A percentile compares a stretch with the other conserved stretches of the same genome.
phyloP scores from a whole-genome alignment of 2,888 invertebrate genomes.

The Chydorus sphaericus region DNA sequence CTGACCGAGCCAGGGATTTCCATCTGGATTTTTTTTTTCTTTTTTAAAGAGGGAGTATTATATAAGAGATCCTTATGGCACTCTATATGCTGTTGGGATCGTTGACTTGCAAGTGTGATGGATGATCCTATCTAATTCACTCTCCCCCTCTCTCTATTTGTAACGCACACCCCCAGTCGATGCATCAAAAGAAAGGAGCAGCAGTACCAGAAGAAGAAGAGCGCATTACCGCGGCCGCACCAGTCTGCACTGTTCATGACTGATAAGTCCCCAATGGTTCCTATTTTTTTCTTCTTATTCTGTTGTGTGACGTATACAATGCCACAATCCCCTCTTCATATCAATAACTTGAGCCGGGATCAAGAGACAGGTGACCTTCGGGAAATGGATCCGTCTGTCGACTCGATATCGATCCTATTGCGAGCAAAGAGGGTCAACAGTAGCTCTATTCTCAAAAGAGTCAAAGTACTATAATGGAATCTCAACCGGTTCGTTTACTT shows the following conservation, averaged over 20 bases:
- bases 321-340: not conserved
- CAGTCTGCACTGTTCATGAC: conserved; percentile 4
- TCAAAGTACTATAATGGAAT: too few species aligned
- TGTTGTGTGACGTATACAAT: too few species aligned
- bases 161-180: not conserved
- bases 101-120: conserved; percentile 4
- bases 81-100: not conserved
- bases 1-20: not conserved
- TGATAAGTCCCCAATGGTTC: conserved; percentile 1
- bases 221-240: not conserved
- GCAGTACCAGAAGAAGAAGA: not conserved
- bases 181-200: not conserved
- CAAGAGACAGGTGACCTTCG: too few species aligned
- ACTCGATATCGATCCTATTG: too few species aligned
- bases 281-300: too few species aligned
- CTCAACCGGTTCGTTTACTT: too few species aligned
- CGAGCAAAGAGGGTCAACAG: too few species aligned
- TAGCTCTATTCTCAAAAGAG: too few species aligned
- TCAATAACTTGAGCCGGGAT: too few species aligned
- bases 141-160: not conserved
- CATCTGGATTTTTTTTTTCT: not conserved
- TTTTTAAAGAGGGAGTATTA: not conserved
- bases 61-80: not conserved
- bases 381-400: too few species aligned
- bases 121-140: not conserved